Base-by-base conservation (phyloP, 2,797 vertebrate species). In the Tarsius wallacei region DNA sequence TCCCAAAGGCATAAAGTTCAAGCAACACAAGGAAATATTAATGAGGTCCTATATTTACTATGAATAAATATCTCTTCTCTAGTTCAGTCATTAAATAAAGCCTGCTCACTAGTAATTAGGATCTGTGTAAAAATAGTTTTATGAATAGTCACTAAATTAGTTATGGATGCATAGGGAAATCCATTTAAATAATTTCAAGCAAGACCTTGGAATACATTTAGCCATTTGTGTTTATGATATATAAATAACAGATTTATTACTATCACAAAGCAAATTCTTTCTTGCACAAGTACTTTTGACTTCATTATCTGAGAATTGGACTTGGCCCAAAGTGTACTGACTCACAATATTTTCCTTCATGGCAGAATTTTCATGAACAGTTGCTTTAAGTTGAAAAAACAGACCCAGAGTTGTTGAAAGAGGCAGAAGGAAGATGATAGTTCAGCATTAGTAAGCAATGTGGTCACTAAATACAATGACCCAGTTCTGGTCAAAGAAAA, bases 311-410 rank as follows among this genome's bases (percentile, higher is more conserved):
- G 90, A 95, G 53, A 22, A 5, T 28, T 83, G 94, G 97, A 90
- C 64, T 87, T 77, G 87, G 70, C 95, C 93, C 97, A 96, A 77
- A 95, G 74, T 73, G 42, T 93, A 89, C 12, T 94, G 91, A 77
- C 90, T 96, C 91, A 96, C 89, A 93, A 12, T 81, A 85, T 97
- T 98, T 97, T 96, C 94, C 91, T 97, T 96, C 82, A 94, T 71
- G 85, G 91, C 63, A 96, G 31, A 74, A 91, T 88, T 90, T 98
- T 94, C 82, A 73, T 28, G 74, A 97, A 91, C 87, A 96, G 87
- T 94, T 70, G 66, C 89, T 97, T 96, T 88, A 96, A 95, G 95
- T 70, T 88, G 90, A 88, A 97, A 97, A 96, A 96, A 80, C 96
- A 97, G 94, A 86, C 36, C 7, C 94, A n/a, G 64, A 47, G 63